phyloP scores from a whole-genome alignment of 1,140 invertebrate species.

The Eufriesea mexicana region DNA sequence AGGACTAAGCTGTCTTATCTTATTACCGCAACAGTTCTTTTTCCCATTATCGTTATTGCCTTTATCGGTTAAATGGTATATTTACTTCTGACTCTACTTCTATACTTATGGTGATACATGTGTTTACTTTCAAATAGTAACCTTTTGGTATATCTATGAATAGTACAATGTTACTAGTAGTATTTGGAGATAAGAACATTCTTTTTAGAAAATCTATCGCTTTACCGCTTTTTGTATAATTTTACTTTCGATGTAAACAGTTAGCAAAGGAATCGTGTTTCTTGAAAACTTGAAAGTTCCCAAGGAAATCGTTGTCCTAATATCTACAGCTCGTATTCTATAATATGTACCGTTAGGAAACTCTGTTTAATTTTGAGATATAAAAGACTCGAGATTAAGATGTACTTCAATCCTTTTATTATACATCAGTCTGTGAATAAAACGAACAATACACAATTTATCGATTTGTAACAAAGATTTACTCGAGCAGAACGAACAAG shows the following conservation, averaged over 20 bases:
- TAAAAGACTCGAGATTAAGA: neutral
- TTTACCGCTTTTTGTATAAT: neutral
- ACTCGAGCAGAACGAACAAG: neutral
- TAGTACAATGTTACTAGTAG: slow-evolving; percentile 31
- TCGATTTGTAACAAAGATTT: neutral
- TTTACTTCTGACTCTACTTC: slow-evolving; percentile 30
- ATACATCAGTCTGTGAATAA: slow-evolving; percentile 35
- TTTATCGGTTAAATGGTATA: slow-evolving; percentile 33
- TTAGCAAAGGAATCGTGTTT: neutral
- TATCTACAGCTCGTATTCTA: slow-evolving; percentile 10
- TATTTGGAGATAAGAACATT: slow-evolving; percentile 39
- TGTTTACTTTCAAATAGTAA: slow-evolving; percentile 39
- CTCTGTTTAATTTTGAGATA: neutral
- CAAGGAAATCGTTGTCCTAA: neutral
- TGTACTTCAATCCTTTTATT: neutral
- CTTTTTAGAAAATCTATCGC: slow-evolving; percentile 24
- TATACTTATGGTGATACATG: slow-evolving; percentile 39
- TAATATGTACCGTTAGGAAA: neutral
- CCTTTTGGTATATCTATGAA: slow-evolving; percentile 22
- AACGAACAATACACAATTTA: slow-evolving; percentile 11
- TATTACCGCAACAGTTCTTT: neutral
- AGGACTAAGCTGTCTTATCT: slow-evolving; percentile 5
- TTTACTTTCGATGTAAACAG: neutral
- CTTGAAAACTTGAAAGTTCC: neutral
- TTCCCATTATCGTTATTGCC: slow-evolving; percentile 19